Evolutionary conservation across 2,797 vertebrate genomes (phyloP), one percentile per base, ranked within the genome.

Genomic region (Amphiprion clarkii): DNA sequence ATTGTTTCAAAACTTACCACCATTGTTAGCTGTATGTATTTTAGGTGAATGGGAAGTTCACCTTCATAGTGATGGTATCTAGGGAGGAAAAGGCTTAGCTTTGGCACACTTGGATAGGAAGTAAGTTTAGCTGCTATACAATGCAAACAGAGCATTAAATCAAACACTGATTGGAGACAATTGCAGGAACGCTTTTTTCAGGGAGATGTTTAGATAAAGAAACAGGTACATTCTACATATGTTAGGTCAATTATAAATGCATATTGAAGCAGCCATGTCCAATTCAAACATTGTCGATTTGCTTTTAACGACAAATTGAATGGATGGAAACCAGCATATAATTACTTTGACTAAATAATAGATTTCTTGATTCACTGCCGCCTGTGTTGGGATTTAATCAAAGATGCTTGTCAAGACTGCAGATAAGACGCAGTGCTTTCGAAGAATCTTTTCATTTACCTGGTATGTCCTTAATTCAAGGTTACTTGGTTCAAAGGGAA

Each of bases 381-480:
- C 71, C 61, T n/a, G 17, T 55, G 61, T 3, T 5, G 2, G 11
- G 8, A 48, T 69, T 79, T 73, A 67, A 79, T 85, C 60, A 81
- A 82, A 79, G 71, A 59, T 58, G 59, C 23, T 59, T 33, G 19
- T 67, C 46, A 39, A 70, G 42, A 54, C 49, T 55, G 21, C 48
- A 68, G 74, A 81, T 55, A 67, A 79, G 57, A 76, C 19, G 1
- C 14, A 19, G 14, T 8, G 52, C 16, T 71, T 84, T 77, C 67
- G 68, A 5, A 82, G 48, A 74, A 40, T 69, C 48, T 58, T 74
- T 78, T 73, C 29, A 72, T 76, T 83, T 51, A 7, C 49, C 29
- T 46, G 31, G 5, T n/a, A 8, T 25, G 44, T 77, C 16, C 55
- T 73, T 61, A 44, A 70, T 71, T 87, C 72, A 88, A 83, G 87